phyloP scores from a whole-genome alignment of 2,888 invertebrate species.

The Nebria salina region DNA sequence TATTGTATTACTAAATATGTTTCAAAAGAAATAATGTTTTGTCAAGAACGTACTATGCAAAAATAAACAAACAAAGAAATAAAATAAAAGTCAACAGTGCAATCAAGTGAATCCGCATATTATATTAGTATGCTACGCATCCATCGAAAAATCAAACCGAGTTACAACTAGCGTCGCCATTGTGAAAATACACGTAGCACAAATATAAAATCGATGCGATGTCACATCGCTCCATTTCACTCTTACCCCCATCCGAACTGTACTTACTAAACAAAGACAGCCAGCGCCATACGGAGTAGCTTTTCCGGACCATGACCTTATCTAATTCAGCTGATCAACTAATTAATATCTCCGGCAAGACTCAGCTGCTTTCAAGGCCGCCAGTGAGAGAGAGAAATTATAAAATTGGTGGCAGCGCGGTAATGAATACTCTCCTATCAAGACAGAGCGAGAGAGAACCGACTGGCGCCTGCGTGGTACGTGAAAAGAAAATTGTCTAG shows the following conservation, averaged over 20 bases:
- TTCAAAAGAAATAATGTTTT: no score
- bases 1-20: no score
- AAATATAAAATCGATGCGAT: background rate
- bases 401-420: background rate
- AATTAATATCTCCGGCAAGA: background rate
- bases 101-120: background rate
- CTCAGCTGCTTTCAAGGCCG: background rate
- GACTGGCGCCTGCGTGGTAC: background rate
- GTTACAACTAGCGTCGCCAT: background rate
- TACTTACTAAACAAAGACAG: background rate
- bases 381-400: background rate
- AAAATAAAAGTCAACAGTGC: background rate
- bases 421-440: background rate
- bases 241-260: background rate
- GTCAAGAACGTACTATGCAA: background rate
- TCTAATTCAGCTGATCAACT: conserved; percentile 1
- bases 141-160: conserved; percentile 1
- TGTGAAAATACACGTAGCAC: background rate
- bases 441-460: background rate
- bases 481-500: background rate
- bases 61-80: background rate
- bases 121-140: background rate
- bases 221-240: background rate
- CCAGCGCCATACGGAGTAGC: background rate
- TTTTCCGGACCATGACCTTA: background rate